Evolutionary conservation across 2,888 invertebrate species (phyloP), one percentile per base, ranked within the genome.

Genomic region (Empis livida): DNA sequence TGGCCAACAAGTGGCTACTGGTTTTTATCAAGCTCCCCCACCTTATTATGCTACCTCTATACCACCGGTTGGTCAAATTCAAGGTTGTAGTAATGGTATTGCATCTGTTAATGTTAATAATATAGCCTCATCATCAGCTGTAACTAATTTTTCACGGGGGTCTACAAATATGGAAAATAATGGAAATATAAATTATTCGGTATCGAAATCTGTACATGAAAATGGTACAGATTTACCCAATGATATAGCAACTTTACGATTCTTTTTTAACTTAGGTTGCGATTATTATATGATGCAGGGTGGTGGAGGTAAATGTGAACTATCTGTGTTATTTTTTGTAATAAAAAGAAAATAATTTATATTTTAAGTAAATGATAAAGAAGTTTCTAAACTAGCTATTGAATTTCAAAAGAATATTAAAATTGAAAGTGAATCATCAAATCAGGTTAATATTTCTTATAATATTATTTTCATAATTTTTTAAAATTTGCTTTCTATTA

Each of bases 261-360:
- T 75, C 61, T 82, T 78, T 65, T 82, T 75, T 68, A 82, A 82
- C 63, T 65, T 80, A 58, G 82, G 82, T 56, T 68, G 79, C 54
- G 79, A 82, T 51, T 74, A 55, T 44, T 55, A 54, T 31, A 37
- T 51, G 9, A 45, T 42, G 5, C 23, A 27, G 9, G 2, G 23
- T 13, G 52, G 48, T n/a, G 57, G 51, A 42, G 46, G 42, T 10
- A 54, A n/a, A n/a, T n/a, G n/a, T n/a, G n/a, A n/a, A n/a, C n/a
- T n/a, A n/a, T n/a, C n/a, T n/a, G n/a, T n/a, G n/a, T n/a, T n/a
- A n/a, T n/a, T n/a, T n/a, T 31, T 31, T 31, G 31, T 31, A 3
- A 11, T 31, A 2, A 13, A n/a, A n/a, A n/a, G n/a, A n/a, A n/a
- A n/a, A n/a, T n/a, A n/a, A n/a, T n/a, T n/a, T n/a, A 31, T 10